Evolutionary conservation across 2,797 vertebrate genomes (phyloP), one percentile per base, ranked within the genome.

Genomic region (Dendrocincla fuliginosa): DNA sequence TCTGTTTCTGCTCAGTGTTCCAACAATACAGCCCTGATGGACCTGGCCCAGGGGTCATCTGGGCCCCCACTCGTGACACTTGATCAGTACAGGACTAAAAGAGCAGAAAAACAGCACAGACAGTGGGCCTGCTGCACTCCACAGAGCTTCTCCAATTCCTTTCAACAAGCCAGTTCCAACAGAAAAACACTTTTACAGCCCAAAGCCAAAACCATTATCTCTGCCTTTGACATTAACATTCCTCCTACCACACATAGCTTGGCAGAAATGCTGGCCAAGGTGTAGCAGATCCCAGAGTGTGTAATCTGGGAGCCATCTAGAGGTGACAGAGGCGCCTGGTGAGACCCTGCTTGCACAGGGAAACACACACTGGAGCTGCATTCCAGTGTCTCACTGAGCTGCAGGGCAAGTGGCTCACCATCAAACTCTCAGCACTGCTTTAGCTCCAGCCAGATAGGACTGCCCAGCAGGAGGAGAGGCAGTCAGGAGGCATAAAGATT

Each of bases 221-320:
- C 56, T 19, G 41, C 33, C 37, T 49, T 22, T 32, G 60, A 70
- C 47, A 30, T 44, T n/a, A 79, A 32, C 42, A 14, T 55, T 53
- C 20, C 25, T 59, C 6, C 16, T 22, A 35, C 10, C 59, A 20
- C 65, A 4, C 6, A 16, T 17, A 59, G 55, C 13, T 50, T 1
- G 32, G 77, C 70, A 84, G 73, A 27, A 70, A 27, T 3, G 7
- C 1, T 61, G 78, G 64, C 52, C 53, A 14, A 14, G 33, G 33
- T 9, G 53, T 5, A 25, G 59, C 8, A 28, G 16, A 41, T 35
- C 8, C 47, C 41, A 11, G 50, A 10, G 46, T 3, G 59, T 0
- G 12, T 37, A 25, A 24, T 61, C 76, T 59, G 87, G 78, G 60
- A 83, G 95, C 93, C 89, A 94, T 75, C 95, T 96, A 91, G 90